These are phyloP conservation scores for Pelmatolapia mariae DNA, from an alignment of 2,113 vertebrate species.

Conservation along the genomic window DNA sequence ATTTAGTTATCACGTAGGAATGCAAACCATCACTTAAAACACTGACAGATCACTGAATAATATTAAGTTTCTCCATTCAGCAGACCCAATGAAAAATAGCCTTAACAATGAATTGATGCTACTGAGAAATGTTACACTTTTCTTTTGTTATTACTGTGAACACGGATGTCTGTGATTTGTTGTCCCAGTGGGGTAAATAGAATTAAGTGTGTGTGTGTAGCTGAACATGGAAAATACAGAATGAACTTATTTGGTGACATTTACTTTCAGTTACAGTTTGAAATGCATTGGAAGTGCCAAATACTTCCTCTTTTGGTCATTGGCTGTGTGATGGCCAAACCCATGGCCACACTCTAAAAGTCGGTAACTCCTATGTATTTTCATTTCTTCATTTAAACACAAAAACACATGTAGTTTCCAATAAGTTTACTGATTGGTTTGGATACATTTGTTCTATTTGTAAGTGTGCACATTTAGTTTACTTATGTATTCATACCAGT, in stretches of 20 bases:
- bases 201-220: not conserved
- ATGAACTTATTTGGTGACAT: not conserved
- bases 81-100: not conserved
- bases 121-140: not conserved
- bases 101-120: not conserved
- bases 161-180: not conserved
- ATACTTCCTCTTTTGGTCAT: not conserved
- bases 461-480: not conserved
- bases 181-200: not conserved
- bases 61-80: not conserved
- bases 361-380: not conserved
- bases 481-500: not conserved
- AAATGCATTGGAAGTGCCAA: not conserved
- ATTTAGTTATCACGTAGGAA: not conserved
- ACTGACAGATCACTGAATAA: not conserved
- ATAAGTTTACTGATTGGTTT: not conserved
- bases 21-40: not conserved
- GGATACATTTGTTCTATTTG: not conserved
- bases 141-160: not conserved
- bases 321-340: not conserved
- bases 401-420: not conserved
- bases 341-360: not conserved
- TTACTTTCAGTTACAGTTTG: not conserved
- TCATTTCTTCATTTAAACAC: not conserved
- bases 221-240: not conserved